Conservation (phyloP, 2,113 vertebrate genomes). For the Anthoscopus minutus region DNA sequence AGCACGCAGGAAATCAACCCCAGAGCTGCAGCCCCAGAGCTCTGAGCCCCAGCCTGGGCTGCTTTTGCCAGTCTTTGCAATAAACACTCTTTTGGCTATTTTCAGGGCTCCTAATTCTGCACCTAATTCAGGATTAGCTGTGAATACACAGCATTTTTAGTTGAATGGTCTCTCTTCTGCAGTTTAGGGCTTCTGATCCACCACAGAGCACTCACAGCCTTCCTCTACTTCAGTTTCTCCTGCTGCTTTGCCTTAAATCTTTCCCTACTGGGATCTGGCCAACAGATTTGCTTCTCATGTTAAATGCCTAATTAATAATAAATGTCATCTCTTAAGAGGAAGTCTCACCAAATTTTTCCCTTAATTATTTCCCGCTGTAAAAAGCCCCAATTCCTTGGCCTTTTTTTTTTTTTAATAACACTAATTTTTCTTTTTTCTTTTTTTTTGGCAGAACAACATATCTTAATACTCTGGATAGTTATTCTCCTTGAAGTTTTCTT, state of each 20-base stretch:
- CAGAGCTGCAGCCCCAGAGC: background rate
- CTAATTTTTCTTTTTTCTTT: background rate
- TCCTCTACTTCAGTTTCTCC: background rate
- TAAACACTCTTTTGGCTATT: background rate
- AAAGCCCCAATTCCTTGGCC: background rate
- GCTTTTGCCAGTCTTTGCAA: background rate
- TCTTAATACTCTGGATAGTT: background rate
- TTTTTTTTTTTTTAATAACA: background rate
- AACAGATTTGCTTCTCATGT: background rate
- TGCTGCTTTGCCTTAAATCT: background rate
- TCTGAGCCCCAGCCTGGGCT: background rate
- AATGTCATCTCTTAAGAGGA: background rate
- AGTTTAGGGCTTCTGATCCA: background rate
- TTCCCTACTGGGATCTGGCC: background rate
- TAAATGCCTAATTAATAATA: background rate
- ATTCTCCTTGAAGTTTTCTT: background rate
- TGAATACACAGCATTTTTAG: background rate
- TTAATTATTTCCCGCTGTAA: background rate
- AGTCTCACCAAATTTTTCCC: background rate
- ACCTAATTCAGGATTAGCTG: background rate
- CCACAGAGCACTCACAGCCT: background rate
- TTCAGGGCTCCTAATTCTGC: background rate
- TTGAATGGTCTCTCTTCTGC: background rate
- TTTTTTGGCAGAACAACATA: background rate
- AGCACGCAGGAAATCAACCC: background rate